Percentiles rank a stretch among this genome's conserved stretches.
phyloP scores from a whole-genome alignment of 2,797 vertebrate species.

The Anomalospiza imberbis region DNA sequence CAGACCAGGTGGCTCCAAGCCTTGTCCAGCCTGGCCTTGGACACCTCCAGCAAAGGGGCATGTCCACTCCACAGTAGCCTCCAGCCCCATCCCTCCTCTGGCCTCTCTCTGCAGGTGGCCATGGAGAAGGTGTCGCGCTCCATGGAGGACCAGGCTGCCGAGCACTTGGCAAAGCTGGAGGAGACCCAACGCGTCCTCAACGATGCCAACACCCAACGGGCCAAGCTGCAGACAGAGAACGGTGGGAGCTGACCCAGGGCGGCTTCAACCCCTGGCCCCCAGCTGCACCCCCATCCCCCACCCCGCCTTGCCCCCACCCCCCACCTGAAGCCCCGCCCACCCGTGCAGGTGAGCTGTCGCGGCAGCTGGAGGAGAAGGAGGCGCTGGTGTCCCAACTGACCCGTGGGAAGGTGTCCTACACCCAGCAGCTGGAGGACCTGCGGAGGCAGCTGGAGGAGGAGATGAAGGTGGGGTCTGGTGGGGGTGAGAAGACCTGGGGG shows the following conservation, averaged over 20 bases:
- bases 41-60: not conserved
- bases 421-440: conserved; percentile 84
- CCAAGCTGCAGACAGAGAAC: conserved; percentile 86
- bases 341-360: conserved; percentile 72
- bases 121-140: conserved; percentile 84
- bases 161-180: conserved; percentile 81
- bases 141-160: conserved; percentile 83
- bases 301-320: not conserved
- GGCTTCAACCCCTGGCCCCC: no score
- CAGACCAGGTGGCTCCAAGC: not conserved
- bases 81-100: not conserved
- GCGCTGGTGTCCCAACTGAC: conserved; percentile 82
- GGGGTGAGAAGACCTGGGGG: not conserved
- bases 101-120: conserved; percentile 67
- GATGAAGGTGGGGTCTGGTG: conserved; percentile 69
- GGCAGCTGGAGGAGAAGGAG: conserved; percentile 85
- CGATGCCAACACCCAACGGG: conserved; percentile 80
- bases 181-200: conserved; percentile 81
- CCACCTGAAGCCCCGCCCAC: not conserved
- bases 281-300: no score
- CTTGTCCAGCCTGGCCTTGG: not conserved
- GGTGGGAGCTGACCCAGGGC: conserved; percentile 52
- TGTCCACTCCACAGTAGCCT: not conserved
- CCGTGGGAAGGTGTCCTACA: conserved; percentile 82
- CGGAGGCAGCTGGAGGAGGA: conserved; percentile 87